These are phyloP conservation scores for Aspidiotus rigidus DNA, from an alignment of 2,888 invertebrate species.

Conservation along the genomic window DNA sequence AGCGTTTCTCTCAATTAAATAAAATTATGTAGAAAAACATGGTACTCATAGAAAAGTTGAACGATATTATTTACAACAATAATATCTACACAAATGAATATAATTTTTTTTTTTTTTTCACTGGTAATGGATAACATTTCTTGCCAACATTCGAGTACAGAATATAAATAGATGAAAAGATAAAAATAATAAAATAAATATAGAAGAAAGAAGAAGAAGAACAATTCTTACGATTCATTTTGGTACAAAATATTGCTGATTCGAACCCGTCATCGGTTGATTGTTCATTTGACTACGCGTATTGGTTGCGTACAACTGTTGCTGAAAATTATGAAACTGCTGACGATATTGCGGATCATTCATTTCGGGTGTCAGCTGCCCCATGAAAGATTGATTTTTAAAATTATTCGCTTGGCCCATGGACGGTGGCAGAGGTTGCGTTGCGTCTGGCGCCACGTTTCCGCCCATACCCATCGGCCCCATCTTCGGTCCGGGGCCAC, in stretches of 20 bases:
- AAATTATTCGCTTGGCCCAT: conserved; percentile 62
- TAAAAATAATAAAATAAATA: background rate
- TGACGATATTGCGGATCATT: conserved; percentile 88
- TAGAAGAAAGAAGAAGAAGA: background rate
- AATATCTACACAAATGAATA: background rate
- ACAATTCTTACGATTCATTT: conserved; percentile 13
- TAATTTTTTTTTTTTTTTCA: background rate
- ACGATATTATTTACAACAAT: background rate
- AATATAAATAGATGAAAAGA: background rate
- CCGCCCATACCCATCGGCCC: conserved; percentile 45
- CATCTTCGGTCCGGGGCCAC: conserved; percentile 44
- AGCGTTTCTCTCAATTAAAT: background rate
- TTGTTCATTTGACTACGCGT: conserved; percentile 49
- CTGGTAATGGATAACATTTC: background rate
- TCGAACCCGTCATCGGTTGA: conserved; percentile 25
- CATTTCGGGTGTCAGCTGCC: conserved; percentile 76
- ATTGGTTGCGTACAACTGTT: conserved; percentile 83
- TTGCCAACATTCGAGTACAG: background rate
- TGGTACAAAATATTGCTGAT: conserved; percentile 33
- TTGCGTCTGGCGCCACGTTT: conserved; percentile 47
- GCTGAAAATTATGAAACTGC: conserved; percentile 92
- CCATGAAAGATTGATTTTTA: conserved; percentile 62
- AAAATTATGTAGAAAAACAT: background rate
- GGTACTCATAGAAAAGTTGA: background rate
- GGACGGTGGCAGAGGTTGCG: conserved; percentile 66